Evolutionary conservation across 2,888 invertebrate species (phyloP), one percentile per base, ranked within the genome.

Genomic region (Dioctria rufipes): DNA sequence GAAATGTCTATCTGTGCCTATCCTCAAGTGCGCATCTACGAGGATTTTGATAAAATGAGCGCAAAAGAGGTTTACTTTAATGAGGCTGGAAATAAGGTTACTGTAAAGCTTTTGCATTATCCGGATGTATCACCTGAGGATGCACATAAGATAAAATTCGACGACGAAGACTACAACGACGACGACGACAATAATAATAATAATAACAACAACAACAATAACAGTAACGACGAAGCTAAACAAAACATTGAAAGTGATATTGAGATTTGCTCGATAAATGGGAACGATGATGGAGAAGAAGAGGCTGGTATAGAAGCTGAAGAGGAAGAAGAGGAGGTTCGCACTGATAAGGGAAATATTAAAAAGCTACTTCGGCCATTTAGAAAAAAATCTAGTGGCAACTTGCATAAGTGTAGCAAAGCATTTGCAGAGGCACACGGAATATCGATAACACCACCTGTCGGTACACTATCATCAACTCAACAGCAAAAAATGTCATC

Each of bases 31-130:
- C 86, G 88, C 83, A 89, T 89, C 82, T 89, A 87, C 84, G 89
- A 89, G 85, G 89, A 89, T 84, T 89, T 89, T 81, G 89, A 89
- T 84, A 89, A 88, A 85, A 89, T 89, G 88, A 89, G 89, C 83
- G 89, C 89, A 84, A 89, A 89, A 83, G 89, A 89, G 83, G 88
- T 89, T 6, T 89, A 88, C 81, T 89, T 87, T 81, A 88, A 88
- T 77, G 89, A 88, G 83, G 88, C 88, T 58, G 89, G 89, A 43
- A 88, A 87, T 78, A 89, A 89, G 81, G 85, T 89, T 3, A 89
- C 89, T 9, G 89, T 88, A 0, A 89, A 89, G 82, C 82, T 89
- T 71, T 83, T 89, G 6, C 89, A 88, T 83, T 89, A 88, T 77
- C 88, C 89, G 49, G 88, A 89, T 81, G 86, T 89, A 0, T 86